Base-by-base conservation (phyloP, 1,140 invertebrate genomes). In the Sarcophaga peregrina region DNA sequence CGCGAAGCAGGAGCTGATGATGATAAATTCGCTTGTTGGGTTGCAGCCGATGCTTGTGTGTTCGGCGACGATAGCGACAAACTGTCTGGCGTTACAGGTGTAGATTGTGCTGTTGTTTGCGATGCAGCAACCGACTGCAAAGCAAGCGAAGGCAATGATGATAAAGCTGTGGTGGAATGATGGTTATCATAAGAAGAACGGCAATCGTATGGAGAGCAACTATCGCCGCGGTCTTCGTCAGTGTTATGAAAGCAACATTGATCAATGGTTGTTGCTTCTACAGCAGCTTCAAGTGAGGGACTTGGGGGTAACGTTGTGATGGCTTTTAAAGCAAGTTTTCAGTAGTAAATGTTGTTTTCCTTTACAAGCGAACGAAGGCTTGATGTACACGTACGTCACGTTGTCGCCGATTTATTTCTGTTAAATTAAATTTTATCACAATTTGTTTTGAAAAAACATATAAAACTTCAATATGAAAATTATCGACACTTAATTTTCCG, bases 181-280 rank as follows among this genome's bases (percentile, higher is more conserved):
- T 50, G 76, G 76, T 54, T n/a, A 47, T 48, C 75, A 47, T 15
- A 48, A 48, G 73, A 13, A 25, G 75, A 47, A 68, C 47, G 75
- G 75, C 47, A 78, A 48, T 52, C 20, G 9, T 17, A 15, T 52
- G 17, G 8, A 50, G 48, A 78, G 17, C 47, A 68, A 68, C 20
- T 68, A 37, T 37, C 25, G 62, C 37, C 62, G 37, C 62, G 20
- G 6, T 72, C 37, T 17, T 17, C 17, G 8, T 50, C 20, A n/a
- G 10, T 52, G 75, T 50, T 78, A 78, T 78, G 48, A 78, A 76
- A 17, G 47, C 48, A 78, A 50, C 48, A 50, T 50, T 78, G 47
- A 78, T 78, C 80, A 11, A 83, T 80, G n/a, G 83, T 81, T 13
- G 83, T 81, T 68, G 83, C 83, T 58, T 83, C 83, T 46, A 75